Percentiles rank a stretch among this genome's conserved stretches.
Evolutionary conservation across 1,140 invertebrate species (phyloP).

Genomic region (Catajapyx aquilonaris): DNA sequence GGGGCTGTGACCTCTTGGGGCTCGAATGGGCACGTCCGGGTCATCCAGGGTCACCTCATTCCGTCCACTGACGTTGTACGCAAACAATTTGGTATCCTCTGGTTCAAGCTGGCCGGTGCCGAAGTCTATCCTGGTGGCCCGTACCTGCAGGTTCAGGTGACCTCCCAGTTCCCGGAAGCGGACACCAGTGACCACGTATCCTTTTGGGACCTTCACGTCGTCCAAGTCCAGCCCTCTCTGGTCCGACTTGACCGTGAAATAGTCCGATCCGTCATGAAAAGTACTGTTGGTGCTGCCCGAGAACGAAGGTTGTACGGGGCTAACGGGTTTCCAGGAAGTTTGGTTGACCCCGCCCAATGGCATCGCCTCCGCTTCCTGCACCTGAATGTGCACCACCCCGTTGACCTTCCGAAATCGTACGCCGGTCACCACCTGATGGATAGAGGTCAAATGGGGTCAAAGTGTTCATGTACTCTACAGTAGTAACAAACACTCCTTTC

Average conservation of each 20-base stretch:
- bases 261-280: slow-evolving; percentile 2
- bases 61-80: slow-evolving; percentile 27
- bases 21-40: slow-evolving; percentile 17
- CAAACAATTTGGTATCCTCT: slow-evolving; percentile 29
- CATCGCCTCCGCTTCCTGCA: not conserved
- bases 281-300: too few species aligned
- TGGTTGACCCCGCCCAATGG: slow-evolving; percentile 5
- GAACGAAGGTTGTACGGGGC: slow-evolving; percentile 9
- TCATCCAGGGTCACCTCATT: slow-evolving; percentile 12
- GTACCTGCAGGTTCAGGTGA: slow-evolving; percentile 19
- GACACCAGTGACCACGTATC: slow-evolving; percentile 18
- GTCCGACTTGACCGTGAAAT: slow-evolving; percentile 8
- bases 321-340: slow-evolving; percentile 6
- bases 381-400: slow-evolving; percentile 14
- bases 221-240: slow-evolving; percentile 18
- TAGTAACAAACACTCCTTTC: too few species aligned
- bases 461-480: too few species aligned
- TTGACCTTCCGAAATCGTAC: slow-evolving; percentile 14
- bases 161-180: slow-evolving; percentile 16
- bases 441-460: too few species aligned
- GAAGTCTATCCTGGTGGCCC: slow-evolving; percentile 18
- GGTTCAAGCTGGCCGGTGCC: slow-evolving; percentile 15
- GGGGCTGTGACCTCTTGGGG: slow-evolving; percentile 10
- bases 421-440: slow-evolving; percentile 37
- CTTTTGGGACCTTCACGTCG: slow-evolving; percentile 14